Evolutionary conservation across 2,113 vertebrate genomes (phyloP), one percentile per base, ranked within the genome.

Genomic region (Engystomops pustulosus): DNA sequence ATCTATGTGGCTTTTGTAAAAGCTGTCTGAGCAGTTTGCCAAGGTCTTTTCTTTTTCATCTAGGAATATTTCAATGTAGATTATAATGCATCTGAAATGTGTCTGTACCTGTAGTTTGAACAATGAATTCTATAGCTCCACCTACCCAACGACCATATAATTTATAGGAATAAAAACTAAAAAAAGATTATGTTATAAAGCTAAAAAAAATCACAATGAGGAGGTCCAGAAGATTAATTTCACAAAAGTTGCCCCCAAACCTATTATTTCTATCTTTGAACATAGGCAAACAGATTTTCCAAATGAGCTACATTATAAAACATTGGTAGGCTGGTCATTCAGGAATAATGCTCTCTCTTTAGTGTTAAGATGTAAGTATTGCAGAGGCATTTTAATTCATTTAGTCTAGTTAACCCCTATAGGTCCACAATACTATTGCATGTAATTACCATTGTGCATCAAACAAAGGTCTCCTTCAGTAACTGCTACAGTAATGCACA

Each of bases 401-500:
- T n/a, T n/a, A 17, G 53, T 23, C 8, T 23, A 55, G 51, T 23
- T 10, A 27, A 60, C 15, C 23, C 8, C 20, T 30, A 62, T 15
- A 30, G 4, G n/a, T n/a, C 6, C 7, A 25, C n/a, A 25, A 7
- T 6, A 20, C 20, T 2, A 20, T 20, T 7, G n/a, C 11, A 58
- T 58, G 15, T 9, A 23, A 58, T 58, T 23, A 0, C 17, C 17
- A 9, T 67, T 36, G 36, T 36, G 17, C 30, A 34, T 36, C 2
- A 62, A 62, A 36, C 62, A 36, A 67, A 36, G 15, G 55, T 62
- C 12, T 6, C 30, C 15, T 9, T 32, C 6, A 20, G 32, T 12
- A 67, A 10, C 17, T 12, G 10, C 18, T 38, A 90, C 47, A 27
- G 86, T 17, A 41, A 10, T 41, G 1, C 68, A 86, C 44, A 49